A percentile compares a stretch with the other conserved stretches of the same genome.
Conservation (phyloP, 2,797 vertebrate species). For the Hydrocynus forskahlii region DNA sequence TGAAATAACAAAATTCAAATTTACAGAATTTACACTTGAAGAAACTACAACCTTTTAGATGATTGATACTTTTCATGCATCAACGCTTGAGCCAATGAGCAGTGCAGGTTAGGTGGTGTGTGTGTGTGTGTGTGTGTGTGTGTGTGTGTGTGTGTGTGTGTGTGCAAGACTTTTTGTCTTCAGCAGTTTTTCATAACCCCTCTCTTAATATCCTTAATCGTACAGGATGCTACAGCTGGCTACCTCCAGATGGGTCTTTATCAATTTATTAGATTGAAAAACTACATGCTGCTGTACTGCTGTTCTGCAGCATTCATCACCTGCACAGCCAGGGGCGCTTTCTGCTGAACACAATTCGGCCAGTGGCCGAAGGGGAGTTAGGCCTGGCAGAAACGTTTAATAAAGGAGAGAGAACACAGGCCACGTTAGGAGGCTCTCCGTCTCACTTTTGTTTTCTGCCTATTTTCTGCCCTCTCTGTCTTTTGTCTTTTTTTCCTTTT, state of each 20-base stretch:
- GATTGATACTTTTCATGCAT: not conserved
- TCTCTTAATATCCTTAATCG: conserved; percentile 55
- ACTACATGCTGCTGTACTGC: conserved; percentile 12
- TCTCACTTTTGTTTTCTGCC: not conserved
- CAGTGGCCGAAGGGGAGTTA: conserved; percentile 12
- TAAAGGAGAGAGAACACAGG: not conserved
- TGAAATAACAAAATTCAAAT: not conserved
- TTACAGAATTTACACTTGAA: not conserved
- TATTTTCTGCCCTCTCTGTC: not conserved
- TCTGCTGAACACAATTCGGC: conserved; percentile 43
- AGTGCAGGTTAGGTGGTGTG: too few relatives aligned
- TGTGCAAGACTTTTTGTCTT: conserved; percentile 52
- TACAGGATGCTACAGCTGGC: conserved; percentile 42
- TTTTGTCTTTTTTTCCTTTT: not conserved
- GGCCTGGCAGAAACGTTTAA: conserved; percentile 10
- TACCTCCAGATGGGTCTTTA: conserved; percentile 39
- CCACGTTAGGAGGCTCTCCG: not conserved
- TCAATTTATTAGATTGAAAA: conserved; percentile 48
- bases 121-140: conserved; percentile 8
- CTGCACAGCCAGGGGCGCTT: conserved; percentile 21
- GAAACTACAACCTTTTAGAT: not conserved
- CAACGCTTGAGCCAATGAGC: conserved; percentile 20
- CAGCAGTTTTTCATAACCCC: conserved; percentile 42
- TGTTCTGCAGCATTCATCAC: conserved; percentile 42
- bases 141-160: not conserved